Base-by-base conservation (phyloP, 2,797 vertebrate genomes). In the Ammospiza maritima region DNA sequence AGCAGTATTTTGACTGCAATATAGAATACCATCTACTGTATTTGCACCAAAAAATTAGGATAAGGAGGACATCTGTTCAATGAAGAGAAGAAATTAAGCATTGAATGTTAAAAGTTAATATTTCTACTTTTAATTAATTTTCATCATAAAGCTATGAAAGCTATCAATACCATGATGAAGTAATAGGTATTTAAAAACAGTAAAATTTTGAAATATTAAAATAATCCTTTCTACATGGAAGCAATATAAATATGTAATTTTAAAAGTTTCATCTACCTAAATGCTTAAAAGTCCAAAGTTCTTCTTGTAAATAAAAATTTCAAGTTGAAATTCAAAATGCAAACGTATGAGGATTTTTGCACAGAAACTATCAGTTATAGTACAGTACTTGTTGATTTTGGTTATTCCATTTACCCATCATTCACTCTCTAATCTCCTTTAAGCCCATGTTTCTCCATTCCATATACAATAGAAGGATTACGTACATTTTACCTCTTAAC, bases 401-500 rank as follows among this genome's bases (percentile, higher is more conserved):
- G 72, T 82, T 91, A 93, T 89, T 96, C 85, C 86, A 93, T 80
- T 97, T 93, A 85, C 71, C 82, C 90, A 93, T 85, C 87, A 95
- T 94, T 96, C 92, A 94, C 47, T 72, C 64, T 40, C 82, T 96
- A 95, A 97, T 95, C 95, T 93, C 71, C 85, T 96, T 88, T 96
- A 97, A 97, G 19, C 78, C 90, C 51, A 47, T 91, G 91, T 96
- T 97, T 93, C 93, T 97, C 91, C 81, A 92, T 97, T 94, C 89
- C 62, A 73, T 62, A 56, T 57, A 97, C 87, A 97, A 97, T 87
- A 93, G 90, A 93, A 92, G 94, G 93, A 97, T 97, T 97, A 97
- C 1, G 29, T 67, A 94, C 85, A 96, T 92, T 70, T 84, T 93
- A 65, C 85, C 78, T 90, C 89, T 93, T 90, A 95, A 76, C 87